Conservation (phyloP, 2,797 vertebrate genomes). For the Falco novaeseelandiae region DNA sequence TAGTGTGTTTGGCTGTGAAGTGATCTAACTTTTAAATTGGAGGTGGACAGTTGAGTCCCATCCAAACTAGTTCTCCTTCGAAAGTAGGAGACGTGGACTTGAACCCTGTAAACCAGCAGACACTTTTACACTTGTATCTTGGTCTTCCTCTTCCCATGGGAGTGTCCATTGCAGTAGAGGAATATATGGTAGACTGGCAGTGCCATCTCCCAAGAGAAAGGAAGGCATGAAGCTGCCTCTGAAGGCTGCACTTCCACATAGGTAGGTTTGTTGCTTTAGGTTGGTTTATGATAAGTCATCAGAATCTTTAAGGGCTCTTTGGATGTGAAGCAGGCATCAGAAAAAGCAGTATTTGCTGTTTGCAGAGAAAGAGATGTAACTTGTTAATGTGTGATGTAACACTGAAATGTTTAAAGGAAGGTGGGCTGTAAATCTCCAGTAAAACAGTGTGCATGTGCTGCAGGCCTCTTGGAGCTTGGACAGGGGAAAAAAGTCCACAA, state of each 20-base stretch:
- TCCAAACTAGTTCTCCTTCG: background rate
- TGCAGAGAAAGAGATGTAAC: background rate
- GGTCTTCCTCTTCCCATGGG: background rate
- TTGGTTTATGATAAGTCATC: background rate
- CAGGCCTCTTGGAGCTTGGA: background rate
- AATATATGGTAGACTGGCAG: background rate
- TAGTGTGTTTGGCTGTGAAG: background rate
- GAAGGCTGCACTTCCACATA: background rate
- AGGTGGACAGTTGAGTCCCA: background rate
- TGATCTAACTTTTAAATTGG: background rate
- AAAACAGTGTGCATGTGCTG: background rate
- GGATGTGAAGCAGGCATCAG: background rate
- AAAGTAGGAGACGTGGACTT: background rate
- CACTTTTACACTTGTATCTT: background rate
- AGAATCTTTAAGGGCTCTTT: background rate
- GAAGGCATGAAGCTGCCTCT: background rate
- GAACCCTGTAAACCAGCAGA: background rate
- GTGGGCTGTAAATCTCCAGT: background rate
- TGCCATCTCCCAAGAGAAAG: background rate
- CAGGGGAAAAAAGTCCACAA: fast-evolving
- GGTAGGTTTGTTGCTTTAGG: background rate
- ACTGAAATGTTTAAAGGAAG: background rate
- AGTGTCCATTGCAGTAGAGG: background rate
- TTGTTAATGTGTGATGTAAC: background rate
- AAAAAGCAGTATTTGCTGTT: background rate